Evolutionary conservation across 92 coral and sea anemone species (phyloP).

Genomic region (Phymanthus crucifer): DNA sequence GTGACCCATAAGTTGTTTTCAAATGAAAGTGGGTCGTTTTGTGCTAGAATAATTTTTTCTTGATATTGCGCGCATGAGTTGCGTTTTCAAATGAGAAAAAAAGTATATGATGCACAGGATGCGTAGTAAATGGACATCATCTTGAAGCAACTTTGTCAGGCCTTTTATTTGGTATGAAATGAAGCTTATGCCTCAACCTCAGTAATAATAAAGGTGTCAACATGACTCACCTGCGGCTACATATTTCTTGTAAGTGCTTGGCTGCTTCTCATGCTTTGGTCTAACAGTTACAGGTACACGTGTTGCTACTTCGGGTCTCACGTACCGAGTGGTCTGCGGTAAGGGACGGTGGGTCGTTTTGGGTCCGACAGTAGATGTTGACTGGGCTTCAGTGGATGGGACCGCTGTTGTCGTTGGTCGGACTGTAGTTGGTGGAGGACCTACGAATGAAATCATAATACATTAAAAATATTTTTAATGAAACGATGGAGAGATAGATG

Average conservation of each 20-base stretch:
- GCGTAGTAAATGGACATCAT: too few species aligned
- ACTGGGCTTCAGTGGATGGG: conserved; percentile 26
- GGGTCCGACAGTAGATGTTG: conserved; percentile 7
- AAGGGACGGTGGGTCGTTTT: not conserved
- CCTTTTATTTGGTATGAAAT: too few species aligned
- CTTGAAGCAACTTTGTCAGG: too few species aligned
- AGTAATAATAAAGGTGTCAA: not conserved
- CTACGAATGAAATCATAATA: not conserved
- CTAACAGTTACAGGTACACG: not conserved
- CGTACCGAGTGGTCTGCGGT: not conserved
- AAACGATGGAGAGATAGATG: not conserved
- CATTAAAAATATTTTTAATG: not conserved
- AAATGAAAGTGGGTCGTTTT: too few species aligned
- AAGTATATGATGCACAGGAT: too few species aligned
- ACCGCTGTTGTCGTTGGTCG: conserved; percentile 22
- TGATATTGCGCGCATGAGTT: too few species aligned
- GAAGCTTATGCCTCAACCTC: not conserved
- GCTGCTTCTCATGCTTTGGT: conserved; percentile 3
- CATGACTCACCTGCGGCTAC: conserved; percentile 32
- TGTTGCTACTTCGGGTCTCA: not conserved
- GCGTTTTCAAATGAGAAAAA: too few species aligned
- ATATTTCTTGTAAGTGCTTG: conserved; percentile 1
- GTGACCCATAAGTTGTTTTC: too few species aligned
- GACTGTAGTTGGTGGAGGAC: conserved; percentile 38
- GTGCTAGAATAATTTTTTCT: too few species aligned